Percentiles rank a stretch among this genome's conserved stretches.
phyloP scores from a whole-genome alignment of 1,140 invertebrate species.

The Popillia japonica region DNA sequence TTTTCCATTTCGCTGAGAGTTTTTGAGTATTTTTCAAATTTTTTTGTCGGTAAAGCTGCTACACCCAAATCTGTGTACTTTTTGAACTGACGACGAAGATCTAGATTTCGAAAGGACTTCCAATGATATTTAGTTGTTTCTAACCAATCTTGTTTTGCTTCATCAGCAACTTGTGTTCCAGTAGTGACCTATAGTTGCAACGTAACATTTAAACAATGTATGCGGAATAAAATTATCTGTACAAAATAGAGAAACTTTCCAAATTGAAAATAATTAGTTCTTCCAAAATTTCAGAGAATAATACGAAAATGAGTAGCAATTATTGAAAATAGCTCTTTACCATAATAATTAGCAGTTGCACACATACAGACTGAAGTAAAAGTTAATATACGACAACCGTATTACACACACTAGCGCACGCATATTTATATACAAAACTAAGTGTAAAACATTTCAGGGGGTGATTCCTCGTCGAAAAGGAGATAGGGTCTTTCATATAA shows the following conservation, averaged over 20 bases:
- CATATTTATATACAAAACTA: no score
- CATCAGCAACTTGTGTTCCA: conserved; percentile 48
- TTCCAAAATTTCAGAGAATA: not conserved
- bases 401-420: no score
- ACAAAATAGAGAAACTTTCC: no score
- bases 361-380: no score
- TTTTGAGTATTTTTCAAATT: conserved; percentile 69
- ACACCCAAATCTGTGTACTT: conserved; percentile 69
- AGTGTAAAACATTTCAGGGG: no score
- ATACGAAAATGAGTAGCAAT: no score
- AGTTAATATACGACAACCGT: no score
- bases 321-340: no score
- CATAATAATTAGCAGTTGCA: no score
- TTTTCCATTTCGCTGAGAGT: conserved; percentile 77
- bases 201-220: not conserved
- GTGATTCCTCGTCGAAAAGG: no score
- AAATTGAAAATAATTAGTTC: no score
- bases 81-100: conserved; percentile 72
- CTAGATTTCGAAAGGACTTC: conserved; percentile 68
- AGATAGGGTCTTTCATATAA: no score
- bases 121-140: conserved; percentile 71
- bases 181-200: conserved; percentile 45
- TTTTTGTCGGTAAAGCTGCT: conserved; percentile 74
- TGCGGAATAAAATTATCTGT: not conserved
- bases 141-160: conserved; percentile 58